Base-by-base conservation (phyloP, 2,113 vertebrate genomes). In the Gymnorhina tibicen region DNA sequence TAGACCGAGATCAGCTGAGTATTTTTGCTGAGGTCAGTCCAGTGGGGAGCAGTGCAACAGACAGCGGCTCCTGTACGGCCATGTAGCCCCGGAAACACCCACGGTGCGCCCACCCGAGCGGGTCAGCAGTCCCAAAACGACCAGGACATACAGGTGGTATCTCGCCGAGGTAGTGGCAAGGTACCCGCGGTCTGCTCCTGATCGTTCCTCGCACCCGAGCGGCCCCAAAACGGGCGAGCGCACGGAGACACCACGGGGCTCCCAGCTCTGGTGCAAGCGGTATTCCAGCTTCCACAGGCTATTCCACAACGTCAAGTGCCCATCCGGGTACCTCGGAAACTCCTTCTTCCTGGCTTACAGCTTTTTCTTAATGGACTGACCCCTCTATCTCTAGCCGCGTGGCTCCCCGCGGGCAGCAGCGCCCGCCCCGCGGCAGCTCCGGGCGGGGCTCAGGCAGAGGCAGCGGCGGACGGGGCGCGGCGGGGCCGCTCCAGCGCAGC, bases 11-110 rank as follows among this genome's bases (percentile, higher is more conserved):
- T 8, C 49, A 24, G 73, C 13, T 11, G 16, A 33, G 14, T 11
- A 8, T 7, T 49, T 49, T 15, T 19, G 27, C 37, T 4, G 69
- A 28, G 27, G 27, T 12, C 47, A 7, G n/a, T 10, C 4, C 58
- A 13, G 4, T 0, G 3, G 16, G 22, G 74, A 52, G 42, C 58
- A 7, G 30, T 0, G 46, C 30, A 8, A 7, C 4, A 21, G 5
- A 24, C 44, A 4, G 37, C 33, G n/a, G 42, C 26, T 33, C 28
- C 47, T 7, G 39, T 13, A 13, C 3, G 15, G 47, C 46, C 49
- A 3, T 3, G 22, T 0, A n/a, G 27, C 5, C 9, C 46, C 23
- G 24, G 10, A 24, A 12, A 20, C 18, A 13, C 18, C 15, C 47
- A 13, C 11, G 26, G 8, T 1, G 60, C 16, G 30, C 37, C 62